Base-by-base conservation (phyloP, 64 coral and sea anemone species). In the Montipora foliosa region DNA sequence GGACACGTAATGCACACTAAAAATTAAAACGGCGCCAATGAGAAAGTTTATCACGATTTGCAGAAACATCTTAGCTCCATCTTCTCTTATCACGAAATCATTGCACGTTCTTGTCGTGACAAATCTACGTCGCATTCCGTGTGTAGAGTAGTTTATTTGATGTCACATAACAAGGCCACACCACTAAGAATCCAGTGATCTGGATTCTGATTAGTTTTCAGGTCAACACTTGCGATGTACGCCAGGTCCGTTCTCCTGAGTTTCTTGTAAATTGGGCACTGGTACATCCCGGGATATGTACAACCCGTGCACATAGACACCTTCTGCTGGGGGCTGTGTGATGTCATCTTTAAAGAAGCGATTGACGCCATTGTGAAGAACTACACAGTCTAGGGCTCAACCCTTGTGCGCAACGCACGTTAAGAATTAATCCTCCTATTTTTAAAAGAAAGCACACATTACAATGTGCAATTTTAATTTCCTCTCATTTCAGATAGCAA, bases 141-240 rank as follows among this genome's bases (percentile, higher is more conserved):
- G 22, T 22, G 22, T 22, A 22, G 22, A 22, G 22, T 22, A 22
- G 67, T 78, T 87, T 95, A 99, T 76, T 99, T 99, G 66, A 99
- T 99, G 29, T 99, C 97, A 68, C 97, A 99, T 13, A 99, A 87
- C 44, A 99, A 69, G 12, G 97, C 97, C 21, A 99, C 97, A 19
- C 97, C 97, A 16, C 97, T 88, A 60, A 99, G 82, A 80, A 99
- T 99, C 97, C 95, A 99, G 74, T 99, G 97, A 77, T 99, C 97
- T 77, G 97, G 97, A 74, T 99, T 99, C 64, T 99, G 97, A 92
- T 96, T 99, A 79, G 97, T 99, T 78, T 96, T 99, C 46, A 99
- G 53, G 11, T 71, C 67, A 5, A 71, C 67, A 5, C 17, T 71
- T 0, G 67, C 67, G 8, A 71, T 71, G 55, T 99, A 99, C 10